Percentiles rank a stretch among this genome's conserved stretches.
These are phyloP conservation scores for Ormyrus labotus DNA, from an alignment of 2,888 invertebrate species.

Conservation along the genomic window DNA sequence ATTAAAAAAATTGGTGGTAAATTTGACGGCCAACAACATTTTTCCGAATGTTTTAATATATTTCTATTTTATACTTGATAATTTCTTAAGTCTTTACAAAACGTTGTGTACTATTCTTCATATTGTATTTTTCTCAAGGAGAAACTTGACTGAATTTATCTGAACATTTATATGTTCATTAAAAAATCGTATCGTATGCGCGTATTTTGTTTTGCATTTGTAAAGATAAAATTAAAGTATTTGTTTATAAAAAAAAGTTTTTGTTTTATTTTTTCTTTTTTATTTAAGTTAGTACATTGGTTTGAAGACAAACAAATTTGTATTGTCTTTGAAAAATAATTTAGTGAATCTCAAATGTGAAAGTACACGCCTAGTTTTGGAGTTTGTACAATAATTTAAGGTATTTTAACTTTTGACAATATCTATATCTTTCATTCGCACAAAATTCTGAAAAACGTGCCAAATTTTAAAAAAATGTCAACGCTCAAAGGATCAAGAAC, in stretches of 20 bases:
- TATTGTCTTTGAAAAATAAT: conserved; percentile 8
- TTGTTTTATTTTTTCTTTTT: conserved; percentile 34
- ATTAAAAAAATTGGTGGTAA: conserved; percentile 41
- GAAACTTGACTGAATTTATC: conserved; percentile 55
- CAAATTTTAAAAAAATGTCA: conserved; percentile 55
- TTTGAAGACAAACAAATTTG: background rate
- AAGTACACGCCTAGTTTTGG: background rate
- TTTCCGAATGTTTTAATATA: conserved; percentile 49
- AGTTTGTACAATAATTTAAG: conserved; percentile 33
- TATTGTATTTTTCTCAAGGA: conserved; percentile 48
- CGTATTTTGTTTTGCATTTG: conserved; percentile 25
- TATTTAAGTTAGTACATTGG: background rate
- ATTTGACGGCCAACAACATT: conserved; percentile 44
- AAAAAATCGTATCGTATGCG: conserved; percentile 29
- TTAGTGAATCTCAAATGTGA: conserved; percentile 37
- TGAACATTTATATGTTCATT: conserved; percentile 46
- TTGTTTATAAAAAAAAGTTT: conserved; percentile 31
- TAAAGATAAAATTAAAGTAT: conserved; percentile 36
- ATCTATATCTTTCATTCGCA: conserved; percentile 46
- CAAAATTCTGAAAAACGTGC: conserved; percentile 54
- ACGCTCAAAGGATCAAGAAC: conserved; percentile 37
- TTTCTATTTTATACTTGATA: conserved; percentile 50
- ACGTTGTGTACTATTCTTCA: conserved; percentile 47
- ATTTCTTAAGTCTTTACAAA: conserved; percentile 51
- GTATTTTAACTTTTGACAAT: conserved; percentile 51